Percentiles rank a stretch among this genome's conserved stretches.
Evolutionary conservation across 2,888 invertebrate genomes (phyloP).

Genomic region (Sinelater perroti): DNA sequence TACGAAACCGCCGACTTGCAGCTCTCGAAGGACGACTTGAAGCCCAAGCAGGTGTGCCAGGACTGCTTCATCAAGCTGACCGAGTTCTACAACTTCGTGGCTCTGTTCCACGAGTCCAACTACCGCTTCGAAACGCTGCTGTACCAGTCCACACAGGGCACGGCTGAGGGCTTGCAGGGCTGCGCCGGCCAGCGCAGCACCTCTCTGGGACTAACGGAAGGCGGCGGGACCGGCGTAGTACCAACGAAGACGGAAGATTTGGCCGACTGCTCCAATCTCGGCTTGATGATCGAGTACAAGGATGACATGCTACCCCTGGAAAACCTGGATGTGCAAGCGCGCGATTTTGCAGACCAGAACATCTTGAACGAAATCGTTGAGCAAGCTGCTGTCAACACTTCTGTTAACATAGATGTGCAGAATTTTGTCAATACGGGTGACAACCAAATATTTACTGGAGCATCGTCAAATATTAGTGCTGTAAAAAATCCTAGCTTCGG

Average conservation of each 20-base stretch:
- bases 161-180: constrained; percentile 23
- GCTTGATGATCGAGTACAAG: constrained; percentile 12
- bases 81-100: constrained; percentile 55
- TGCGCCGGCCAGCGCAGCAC: constrained; percentile 3
- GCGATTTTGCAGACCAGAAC: constrained; percentile 24
- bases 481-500: background rate
- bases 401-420: constrained; percentile 21
- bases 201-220: background rate
- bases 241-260: constrained; percentile 9
- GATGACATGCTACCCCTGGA: constrained; percentile 23
- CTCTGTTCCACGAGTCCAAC: constrained; percentile 54
- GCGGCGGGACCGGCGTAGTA: background rate
- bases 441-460: constrained; percentile 6
- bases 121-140: constrained; percentile 55
- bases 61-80: constrained; percentile 56
- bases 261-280: constrained; percentile 7
- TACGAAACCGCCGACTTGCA: constrained; percentile 40
- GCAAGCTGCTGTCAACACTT: constrained; percentile 13
- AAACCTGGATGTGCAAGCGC: constrained; percentile 21
- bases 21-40: constrained; percentile 55
- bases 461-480: background rate
- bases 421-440: constrained; percentile 11
- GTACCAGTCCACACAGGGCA: constrained; percentile 32
- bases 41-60: constrained; percentile 58
- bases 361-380: constrained; percentile 25